Percentiles rank a stretch among this genome's conserved stretches.
Evolutionary conservation across 2,797 vertebrate species (phyloP).

Genomic region (Cyclura pinguis): DNA sequence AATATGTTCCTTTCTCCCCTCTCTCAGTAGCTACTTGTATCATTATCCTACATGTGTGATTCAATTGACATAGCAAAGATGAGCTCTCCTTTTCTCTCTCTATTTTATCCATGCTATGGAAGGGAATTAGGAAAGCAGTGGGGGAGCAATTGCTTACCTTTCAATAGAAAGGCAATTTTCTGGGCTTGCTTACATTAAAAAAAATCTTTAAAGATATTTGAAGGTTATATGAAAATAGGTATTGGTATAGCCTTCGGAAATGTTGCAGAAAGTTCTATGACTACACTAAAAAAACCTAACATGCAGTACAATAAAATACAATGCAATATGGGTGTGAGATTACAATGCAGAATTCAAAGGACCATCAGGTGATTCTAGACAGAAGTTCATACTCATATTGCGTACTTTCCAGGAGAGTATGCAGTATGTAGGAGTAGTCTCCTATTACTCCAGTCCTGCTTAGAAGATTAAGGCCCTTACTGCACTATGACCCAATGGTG

Average conservation of each 20-base stretch:
- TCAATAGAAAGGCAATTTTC: not conserved
- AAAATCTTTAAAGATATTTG: constrained; percentile 30
- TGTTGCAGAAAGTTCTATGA: not conserved
- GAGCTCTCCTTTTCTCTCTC: constrained; percentile 35
- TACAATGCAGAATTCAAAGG: not conserved
- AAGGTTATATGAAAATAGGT: not conserved
- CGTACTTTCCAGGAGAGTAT: too few relatives aligned
- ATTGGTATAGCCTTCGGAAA: not conserved
- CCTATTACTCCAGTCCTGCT: not conserved
- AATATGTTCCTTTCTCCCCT: constrained; percentile 27
- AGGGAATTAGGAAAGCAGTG: not conserved
- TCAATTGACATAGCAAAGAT: not conserved
- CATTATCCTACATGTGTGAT: constrained; percentile 24
- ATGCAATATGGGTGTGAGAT: not conserved
- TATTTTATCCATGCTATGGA: constrained; percentile 40
- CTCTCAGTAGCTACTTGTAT: constrained; percentile 29
- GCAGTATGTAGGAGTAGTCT: not conserved
- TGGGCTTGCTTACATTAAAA: not conserved
- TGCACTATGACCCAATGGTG: too few relatives aligned
- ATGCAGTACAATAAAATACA: not conserved
- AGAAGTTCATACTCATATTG: too few relatives aligned
- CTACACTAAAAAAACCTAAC: not conserved
- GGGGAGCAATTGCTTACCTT: not conserved
- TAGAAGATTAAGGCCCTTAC: not conserved
- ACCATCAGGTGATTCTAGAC: not conserved